Percentiles rank a stretch among this genome's conserved stretches.
Evolutionary conservation across 35 echinoderm and acorn worm species (phyloP).

Genomic region (Nesometra sesokonis): DNA sequence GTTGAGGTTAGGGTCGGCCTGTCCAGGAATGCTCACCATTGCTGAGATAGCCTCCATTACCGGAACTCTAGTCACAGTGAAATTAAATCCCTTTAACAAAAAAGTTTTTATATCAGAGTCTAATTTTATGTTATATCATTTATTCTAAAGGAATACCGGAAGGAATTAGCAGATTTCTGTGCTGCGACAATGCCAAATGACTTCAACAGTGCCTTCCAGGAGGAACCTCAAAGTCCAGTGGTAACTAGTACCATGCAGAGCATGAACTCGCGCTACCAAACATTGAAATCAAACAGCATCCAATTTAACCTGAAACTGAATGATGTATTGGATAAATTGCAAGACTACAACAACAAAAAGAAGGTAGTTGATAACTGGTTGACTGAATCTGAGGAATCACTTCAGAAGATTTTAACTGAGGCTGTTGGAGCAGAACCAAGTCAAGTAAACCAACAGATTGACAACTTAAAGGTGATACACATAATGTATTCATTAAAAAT

Average conservation of each 20-base stretch:
- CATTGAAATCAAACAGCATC: constrained; percentile 35
- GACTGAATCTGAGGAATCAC: constrained; percentile 32
- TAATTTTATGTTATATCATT: background rate
- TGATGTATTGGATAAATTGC: constrained; percentile 50
- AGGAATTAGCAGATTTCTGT: constrained; percentile 73
- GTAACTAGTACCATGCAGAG: constrained; percentile 33
- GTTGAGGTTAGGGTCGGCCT: too few species aligned
- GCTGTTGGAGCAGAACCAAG: constrained; percentile 59
- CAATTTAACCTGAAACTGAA: constrained; percentile 37
- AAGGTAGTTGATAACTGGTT: constrained; percentile 56
- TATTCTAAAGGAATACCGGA: constrained; percentile 56
- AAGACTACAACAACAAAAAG: constrained; percentile 39
- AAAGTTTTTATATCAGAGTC: too few species aligned
- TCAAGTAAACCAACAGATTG: constrained; percentile 76
- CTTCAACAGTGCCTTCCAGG: constrained; percentile 71
- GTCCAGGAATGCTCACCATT: too few species aligned
- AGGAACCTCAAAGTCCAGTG: constrained; percentile 65
- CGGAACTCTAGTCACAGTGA: too few species aligned
- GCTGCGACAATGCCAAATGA: constrained; percentile 49
- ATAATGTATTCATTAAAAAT: background rate
- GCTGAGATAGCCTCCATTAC: too few species aligned
- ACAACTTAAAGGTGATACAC: constrained; percentile 54
- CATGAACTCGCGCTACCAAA: constrained; percentile 73
- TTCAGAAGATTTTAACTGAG: constrained; percentile 49
- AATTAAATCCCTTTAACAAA: too few species aligned